Evolutionary conservation across 2,113 vertebrate species (phyloP).

Genomic region (Opisthocomus hoazin): DNA sequence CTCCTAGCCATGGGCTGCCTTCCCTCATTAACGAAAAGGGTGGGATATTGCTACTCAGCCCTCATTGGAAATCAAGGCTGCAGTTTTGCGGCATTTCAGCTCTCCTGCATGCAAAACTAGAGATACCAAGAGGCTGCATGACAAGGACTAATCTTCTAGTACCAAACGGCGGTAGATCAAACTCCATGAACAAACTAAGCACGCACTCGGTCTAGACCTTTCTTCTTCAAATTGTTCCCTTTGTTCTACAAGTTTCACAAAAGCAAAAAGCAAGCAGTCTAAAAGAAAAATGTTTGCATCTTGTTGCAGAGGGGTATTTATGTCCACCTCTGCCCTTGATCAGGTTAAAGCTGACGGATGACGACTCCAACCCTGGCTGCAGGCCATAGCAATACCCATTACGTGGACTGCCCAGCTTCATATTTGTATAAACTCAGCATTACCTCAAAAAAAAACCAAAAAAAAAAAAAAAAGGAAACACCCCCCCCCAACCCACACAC

Average conservation of each 20-base stretch:
- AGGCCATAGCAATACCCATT: background rate
- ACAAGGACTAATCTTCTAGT: background rate
- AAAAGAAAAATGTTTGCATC: background rate
- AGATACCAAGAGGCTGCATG: background rate
- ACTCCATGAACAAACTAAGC: background rate
- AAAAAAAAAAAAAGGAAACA: no score
- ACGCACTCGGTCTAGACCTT: background rate
- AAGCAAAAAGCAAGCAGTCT: background rate
- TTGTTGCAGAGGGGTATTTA: background rate
- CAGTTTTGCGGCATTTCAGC: background rate
- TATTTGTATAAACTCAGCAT: background rate
- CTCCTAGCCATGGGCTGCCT: background rate
- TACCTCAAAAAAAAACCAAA: background rate
- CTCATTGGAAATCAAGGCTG: background rate
- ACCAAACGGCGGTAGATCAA: background rate
- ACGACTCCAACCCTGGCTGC: background rate
- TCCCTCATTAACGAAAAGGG: background rate
- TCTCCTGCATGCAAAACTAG: background rate
- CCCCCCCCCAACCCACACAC: background rate
- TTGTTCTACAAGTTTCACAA: background rate
- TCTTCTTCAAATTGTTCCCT: background rate
- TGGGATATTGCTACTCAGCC: background rate
- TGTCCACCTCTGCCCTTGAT: background rate
- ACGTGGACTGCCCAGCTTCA: background rate
- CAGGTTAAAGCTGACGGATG: background rate